Evolutionary conservation across 2,797 vertebrate genomes (phyloP).

Genomic region (Loriculus beryllinus): DNA sequence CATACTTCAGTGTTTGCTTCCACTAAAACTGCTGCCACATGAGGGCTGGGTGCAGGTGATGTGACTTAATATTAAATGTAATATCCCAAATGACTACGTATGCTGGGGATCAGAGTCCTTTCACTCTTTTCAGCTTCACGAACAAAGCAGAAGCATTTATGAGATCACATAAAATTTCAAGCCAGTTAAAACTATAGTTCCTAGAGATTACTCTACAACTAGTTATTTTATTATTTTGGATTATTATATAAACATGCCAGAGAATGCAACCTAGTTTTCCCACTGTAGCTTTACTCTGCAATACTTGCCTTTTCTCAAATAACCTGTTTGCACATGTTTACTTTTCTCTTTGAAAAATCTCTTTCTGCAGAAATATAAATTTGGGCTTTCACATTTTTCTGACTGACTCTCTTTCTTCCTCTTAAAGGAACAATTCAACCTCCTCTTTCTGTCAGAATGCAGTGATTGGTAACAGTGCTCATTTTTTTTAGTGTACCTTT

Average conservation of each 20-base stretch:
- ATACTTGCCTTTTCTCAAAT: not conserved
- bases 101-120: not conserved
- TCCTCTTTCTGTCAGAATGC: not conserved
- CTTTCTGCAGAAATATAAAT: not conserved
- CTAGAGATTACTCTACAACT: not conserved
- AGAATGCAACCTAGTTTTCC: not conserved
- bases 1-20: not conserved
- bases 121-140: not conserved
- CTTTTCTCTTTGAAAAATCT: not conserved
- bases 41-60: not conserved
- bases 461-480: not conserved
- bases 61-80: not conserved
- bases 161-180: not conserved
- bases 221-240: not conserved
- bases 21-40: not conserved
- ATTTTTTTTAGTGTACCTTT: not conserved
- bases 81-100: not conserved
- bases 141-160: not conserved
- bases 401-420: not conserved
- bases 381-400: not conserved
- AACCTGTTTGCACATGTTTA: not conserved
- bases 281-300: not conserved
- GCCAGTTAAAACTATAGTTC: not conserved
- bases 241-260: not conserved
- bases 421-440: not conserved